Base-by-base conservation (phyloP, 1,140 invertebrate species). In the Zaprionus vittiger region DNA sequence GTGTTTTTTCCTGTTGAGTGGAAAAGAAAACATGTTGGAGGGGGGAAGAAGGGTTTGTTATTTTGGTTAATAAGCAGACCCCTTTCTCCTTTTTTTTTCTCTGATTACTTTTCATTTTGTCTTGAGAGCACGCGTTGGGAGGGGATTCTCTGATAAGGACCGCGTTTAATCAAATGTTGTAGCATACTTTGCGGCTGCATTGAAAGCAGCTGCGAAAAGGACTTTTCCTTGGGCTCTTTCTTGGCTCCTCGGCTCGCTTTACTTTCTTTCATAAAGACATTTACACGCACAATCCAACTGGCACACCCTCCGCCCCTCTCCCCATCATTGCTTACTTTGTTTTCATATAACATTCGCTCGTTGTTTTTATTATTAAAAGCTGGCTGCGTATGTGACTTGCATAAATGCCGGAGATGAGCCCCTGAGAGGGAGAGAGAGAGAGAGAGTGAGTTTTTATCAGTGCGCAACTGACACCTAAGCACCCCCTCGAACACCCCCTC, bases 281-380 rank as follows among this genome's bases (percentile, higher is more conserved):
- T 86, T 71, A 80, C 83, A 86, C 83, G 80, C 83, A 86, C 83
- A 72, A 44, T 15, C 65, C 34, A 73, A 70, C 63, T 67, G 71
- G 44, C 64, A 49, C 28, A 20, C 61, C 14, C 22, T 34, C 41
- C 80, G 56, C 55, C 67, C 41, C 62, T 20, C 49, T 44, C 17
- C 34, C 56, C 41, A 20, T 22, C 17, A 54, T 41, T 60, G 61
- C 63, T 76, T 77, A 68, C 69, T 73, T 87, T 87, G 73, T 83
- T 87, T 89, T 87, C 77, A 61, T 89, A 83, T 89, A 90, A 90
- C 76, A 76, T 67, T 63, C 60, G 85, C 84, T 89, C 81, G 81
- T 87, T 87, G 84, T 89, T 89, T 89, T 89, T 89, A 90, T 89
- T 89, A 90, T 89, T 89, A 89, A 89, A 89, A 89, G 85, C 85